These are phyloP conservation scores for Mimachlamys varia DNA, from an alignment of 2,888 invertebrate genomes.

Conservation along the genomic window DNA sequence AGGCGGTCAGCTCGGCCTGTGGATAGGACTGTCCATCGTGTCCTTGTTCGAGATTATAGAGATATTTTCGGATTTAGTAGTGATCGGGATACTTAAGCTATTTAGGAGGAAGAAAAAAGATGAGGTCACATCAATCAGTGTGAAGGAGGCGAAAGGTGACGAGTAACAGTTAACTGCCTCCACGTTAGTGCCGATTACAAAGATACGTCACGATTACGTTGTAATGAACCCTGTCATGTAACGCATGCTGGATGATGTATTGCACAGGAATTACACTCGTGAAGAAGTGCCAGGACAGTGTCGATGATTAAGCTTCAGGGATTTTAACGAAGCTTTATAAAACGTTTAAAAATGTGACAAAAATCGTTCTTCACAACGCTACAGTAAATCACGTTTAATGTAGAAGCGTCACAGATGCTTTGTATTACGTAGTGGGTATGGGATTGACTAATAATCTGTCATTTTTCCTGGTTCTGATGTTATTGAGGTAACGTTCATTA, in stretches of 20 bases:
- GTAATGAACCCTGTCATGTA: background rate
- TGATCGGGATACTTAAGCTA: background rate
- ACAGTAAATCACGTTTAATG: too few relatives aligned
- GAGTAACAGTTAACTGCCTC: background rate
- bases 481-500: too few relatives aligned
- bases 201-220: too few relatives aligned
- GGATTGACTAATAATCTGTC: too few relatives aligned
- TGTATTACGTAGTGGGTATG: background rate
- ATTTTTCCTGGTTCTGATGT: too few relatives aligned
- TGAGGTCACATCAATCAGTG: background rate
- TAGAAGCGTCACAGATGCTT: background rate
- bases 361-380: background rate
- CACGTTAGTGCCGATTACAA: too few relatives aligned
- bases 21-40: conserved; percentile 12
- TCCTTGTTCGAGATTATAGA: conserved; percentile 31
- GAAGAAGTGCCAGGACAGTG: too few relatives aligned
- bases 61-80: background rate
- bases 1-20: conserved; percentile 7
- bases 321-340: background rate
- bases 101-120: background rate
- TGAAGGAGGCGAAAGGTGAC: background rate
- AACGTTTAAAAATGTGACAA: background rate
- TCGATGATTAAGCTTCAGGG: too few relatives aligned
- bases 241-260: too few relatives aligned
- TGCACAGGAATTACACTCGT: too few relatives aligned